Evolutionary conservation across 2,113 vertebrate species (phyloP).

Genomic region (Gymnarchus niloticus): DNA sequence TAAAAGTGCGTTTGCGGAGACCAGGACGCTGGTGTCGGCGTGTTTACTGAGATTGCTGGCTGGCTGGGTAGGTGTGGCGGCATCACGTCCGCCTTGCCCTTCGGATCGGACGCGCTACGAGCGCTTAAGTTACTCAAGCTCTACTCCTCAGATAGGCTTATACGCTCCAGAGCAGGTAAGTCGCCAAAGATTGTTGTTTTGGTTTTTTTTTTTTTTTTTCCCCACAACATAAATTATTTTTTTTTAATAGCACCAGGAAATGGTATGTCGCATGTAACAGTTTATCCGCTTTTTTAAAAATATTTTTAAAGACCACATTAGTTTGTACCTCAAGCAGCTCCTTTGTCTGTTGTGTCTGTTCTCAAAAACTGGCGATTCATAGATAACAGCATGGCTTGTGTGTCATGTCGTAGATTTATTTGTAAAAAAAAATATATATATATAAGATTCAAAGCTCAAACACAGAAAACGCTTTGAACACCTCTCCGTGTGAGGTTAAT

Average conservation of each 20-base stretch:
- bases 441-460: not conserved
- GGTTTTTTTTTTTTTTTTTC: not conserved
- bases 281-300: not conserved
- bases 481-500: not conserved
- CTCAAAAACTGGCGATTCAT: not conserved
- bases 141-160: not conserved
- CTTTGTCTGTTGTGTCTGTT: not conserved
- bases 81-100: conserved; percentile 16
- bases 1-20: conserved; percentile 46
- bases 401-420: not conserved
- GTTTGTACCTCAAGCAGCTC: not conserved
- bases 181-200: not conserved
- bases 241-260: not conserved
- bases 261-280: not conserved
- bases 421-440: too few species aligned
- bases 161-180: conserved; percentile 47
- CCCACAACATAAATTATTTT: not conserved
- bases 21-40: not conserved
- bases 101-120: not conserved
- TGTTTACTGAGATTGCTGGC: not conserved
- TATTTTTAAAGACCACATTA: not conserved
- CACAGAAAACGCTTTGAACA: not conserved
- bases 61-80: not conserved
- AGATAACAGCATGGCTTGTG: not conserved
- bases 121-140: not conserved